These are phyloP conservation scores for Dendrocincla tyrannina DNA, from an alignment of 2,797 vertebrate genomes.

Conservation along the genomic window DNA sequence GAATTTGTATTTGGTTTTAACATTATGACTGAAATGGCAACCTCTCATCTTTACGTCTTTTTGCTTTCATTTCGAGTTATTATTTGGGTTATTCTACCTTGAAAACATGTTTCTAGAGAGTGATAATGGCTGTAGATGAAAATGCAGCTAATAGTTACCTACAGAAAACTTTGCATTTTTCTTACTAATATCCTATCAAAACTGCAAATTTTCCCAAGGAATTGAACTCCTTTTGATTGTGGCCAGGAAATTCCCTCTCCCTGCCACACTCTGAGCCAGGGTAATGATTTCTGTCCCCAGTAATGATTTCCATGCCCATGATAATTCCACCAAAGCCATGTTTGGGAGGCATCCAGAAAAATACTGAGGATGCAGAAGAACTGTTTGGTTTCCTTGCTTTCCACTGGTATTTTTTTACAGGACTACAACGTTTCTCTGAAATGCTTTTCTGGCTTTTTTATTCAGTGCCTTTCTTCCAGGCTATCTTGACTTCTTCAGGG, in stretches of 20 bases:
- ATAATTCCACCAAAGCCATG: background rate
- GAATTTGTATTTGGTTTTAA: background rate
- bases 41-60: background rate
- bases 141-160: background rate
- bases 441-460: background rate
- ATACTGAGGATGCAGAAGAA: background rate
- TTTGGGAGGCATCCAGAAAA: background rate
- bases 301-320: background rate
- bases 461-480: background rate
- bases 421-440: background rate
- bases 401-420: background rate
- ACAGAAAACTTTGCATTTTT: background rate
- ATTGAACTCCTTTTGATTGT: background rate
- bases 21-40: background rate
- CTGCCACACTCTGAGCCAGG: background rate
- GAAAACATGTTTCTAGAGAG: background rate
- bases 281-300: accelerated
- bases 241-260: background rate
- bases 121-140: background rate
- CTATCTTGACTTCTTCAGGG: conserved; percentile 15
- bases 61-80: background rate
- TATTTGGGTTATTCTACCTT: background rate
- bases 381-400: background rate
- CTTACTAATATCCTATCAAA: background rate
- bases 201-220: background rate